These are phyloP conservation scores for Argynnis bischoffii DNA, from an alignment of 2,888 invertebrate genomes.

Conservation along the genomic window DNA sequence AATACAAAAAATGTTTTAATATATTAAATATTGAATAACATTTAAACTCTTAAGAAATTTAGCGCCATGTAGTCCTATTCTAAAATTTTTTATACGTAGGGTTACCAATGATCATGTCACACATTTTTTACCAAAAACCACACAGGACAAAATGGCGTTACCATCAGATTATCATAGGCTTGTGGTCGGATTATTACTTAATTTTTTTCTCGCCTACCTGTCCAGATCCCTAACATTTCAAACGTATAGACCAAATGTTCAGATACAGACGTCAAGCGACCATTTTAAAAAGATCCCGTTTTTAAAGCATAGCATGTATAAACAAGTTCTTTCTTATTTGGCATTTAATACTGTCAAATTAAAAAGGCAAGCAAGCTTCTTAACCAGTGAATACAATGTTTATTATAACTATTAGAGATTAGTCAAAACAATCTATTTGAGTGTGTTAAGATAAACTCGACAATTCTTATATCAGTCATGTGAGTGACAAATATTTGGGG, in stretches of 20 bases:
- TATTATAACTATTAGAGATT: slow-evolving; percentile 80
- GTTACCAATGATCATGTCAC: slow-evolving; percentile 81
- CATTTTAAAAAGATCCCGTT: slow-evolving; percentile 50
- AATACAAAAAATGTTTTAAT: too few relatives aligned
- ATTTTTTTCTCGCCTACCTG: slow-evolving; percentile 79
- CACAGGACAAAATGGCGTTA: slow-evolving; percentile 82
- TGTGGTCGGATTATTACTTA: slow-evolving; percentile 80
- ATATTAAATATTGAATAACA: background rate
- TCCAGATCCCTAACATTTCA: slow-evolving; percentile 61
- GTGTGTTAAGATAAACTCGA: slow-evolving; percentile 71
- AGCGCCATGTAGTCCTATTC: slow-evolving; percentile 53
- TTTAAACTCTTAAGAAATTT: slow-evolving; percentile 1
- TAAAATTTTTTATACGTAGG: slow-evolving; percentile 59
- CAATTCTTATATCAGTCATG: slow-evolving; percentile 57
- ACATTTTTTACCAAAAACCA: slow-evolving; percentile 76
- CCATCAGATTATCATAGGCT: slow-evolving; percentile 79
- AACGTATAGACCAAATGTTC: slow-evolving; percentile 62
- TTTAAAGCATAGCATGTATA: background rate
- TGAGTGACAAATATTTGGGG: slow-evolving; percentile 63
- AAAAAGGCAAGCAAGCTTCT: slow-evolving; percentile 79
- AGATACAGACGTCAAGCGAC: slow-evolving; percentile 57
- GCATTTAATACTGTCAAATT: slow-evolving; percentile 63
- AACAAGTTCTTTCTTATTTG: slow-evolving; percentile 43
- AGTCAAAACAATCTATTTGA: slow-evolving; percentile 74
- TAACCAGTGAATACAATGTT: slow-evolving; percentile 79